Base-by-base conservation (phyloP, 2,113 vertebrate genomes). In the Mirza zaza region DNA sequence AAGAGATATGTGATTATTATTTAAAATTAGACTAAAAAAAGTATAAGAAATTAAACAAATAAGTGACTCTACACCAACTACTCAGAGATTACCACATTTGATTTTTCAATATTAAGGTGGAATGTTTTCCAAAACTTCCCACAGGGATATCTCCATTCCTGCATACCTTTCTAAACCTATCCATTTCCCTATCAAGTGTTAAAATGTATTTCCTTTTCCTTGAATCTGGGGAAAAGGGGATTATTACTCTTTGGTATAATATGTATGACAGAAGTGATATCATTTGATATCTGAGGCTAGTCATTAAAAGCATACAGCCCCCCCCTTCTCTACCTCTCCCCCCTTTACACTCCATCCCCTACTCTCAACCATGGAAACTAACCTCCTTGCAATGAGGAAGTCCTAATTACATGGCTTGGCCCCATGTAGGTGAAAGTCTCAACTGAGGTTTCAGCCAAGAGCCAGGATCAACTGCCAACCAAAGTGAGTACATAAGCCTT, bases 321-420 rank as follows among this genome's bases (percentile, higher is more conserved):
- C 23, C 27, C 1, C 10, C 55, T 77, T 50, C 8, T 55, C 11
- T 14, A 3, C 4, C 0, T 5, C 10, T 36, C 11, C 20, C 8
- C 2, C 3, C 13, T 3, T 20, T 2, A 10, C 23, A 21, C 15
- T 9, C 10, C 6, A 6, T 10, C 14, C n/a, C 39, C 45, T 5
- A 27, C 5, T 18, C 27, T 48, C 21, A 50, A 12, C 25, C 9
- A 23, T 32, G 9, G 4, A 90, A 77, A 12, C n/a, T 25, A 95
- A 10, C 7, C 8, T 57, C 25, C 7, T 25, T 17, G 12, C 32
- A 29, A 5, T 29, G 3, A 52, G 61, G 21, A 25, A 17, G 3
- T 15, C 27, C 36, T 50, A 63, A 14, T 57, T 18, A 20, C 32
- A 34, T 45, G 45, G 23, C 36, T 4, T 29, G 8, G 7, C 0